A percentile compares a stretch with the other conserved stretches of the same genome.
Conservation (phyloP, 1,140 invertebrate genomes). For the Cepaea nemoralis region DNA sequence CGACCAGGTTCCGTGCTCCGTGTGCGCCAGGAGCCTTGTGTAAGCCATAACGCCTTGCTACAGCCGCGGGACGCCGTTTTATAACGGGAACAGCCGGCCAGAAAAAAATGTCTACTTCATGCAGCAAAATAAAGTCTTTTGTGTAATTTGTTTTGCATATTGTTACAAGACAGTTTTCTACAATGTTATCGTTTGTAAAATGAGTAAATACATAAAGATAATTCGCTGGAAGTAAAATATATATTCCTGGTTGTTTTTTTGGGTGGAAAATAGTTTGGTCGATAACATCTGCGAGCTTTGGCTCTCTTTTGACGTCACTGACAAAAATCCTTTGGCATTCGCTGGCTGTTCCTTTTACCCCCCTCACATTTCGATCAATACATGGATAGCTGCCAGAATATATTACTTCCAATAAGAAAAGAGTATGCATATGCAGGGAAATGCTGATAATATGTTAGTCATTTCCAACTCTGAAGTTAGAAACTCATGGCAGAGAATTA, state of each 20-base stretch:
- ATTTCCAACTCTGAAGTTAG: not conserved
- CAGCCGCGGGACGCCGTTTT: conserved; percentile 58
- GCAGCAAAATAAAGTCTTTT: not conserved
- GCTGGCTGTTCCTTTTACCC: conserved; percentile 27
- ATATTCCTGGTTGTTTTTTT: not conserved
- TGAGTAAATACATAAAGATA: not conserved
- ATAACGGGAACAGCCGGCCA: conserved; percentile 64
- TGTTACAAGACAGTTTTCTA: not conserved
- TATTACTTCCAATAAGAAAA: not conserved
- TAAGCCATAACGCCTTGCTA: not conserved
- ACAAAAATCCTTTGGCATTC: not conserved
- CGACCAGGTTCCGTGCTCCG: conserved; percentile 39
- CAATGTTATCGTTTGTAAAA: not conserved
- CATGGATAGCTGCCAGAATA: not conserved
- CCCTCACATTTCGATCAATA: not conserved
- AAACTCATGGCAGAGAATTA: not conserved
- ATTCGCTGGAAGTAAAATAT: too few species aligned
- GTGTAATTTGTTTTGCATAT: not conserved
- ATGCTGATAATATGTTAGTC: not conserved
- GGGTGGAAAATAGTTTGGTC: not conserved
- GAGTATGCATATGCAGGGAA: not conserved
- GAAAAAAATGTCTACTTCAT: conserved; percentile 7
- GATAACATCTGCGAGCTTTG: conserved; percentile 39
- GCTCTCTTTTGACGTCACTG: conserved; percentile 8
- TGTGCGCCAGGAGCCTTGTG: conserved; percentile 26